Conservation (phyloP, 2,113 vertebrate species). For the Spea multiplicata region DNA sequence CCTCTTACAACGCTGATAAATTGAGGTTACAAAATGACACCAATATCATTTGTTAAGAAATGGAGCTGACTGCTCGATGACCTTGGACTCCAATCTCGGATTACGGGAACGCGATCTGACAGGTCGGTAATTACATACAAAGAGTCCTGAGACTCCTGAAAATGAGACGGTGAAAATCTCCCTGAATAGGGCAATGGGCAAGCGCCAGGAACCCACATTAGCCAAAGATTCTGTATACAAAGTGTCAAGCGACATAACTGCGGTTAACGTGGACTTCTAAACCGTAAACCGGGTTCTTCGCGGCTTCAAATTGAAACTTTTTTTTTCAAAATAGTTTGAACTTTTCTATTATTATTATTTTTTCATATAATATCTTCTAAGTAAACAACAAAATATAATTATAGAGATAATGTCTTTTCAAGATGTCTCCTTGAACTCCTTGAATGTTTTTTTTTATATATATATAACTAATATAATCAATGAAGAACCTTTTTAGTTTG, state of each 20-base stretch:
- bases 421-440: no score
- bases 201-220: neutral
- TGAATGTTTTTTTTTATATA: no score
- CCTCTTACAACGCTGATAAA: slow-evolving; percentile 43
- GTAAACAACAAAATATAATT: no score
- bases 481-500: no score
- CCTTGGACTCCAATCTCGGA: slow-evolving; percentile 47
- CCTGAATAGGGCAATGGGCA: slow-evolving; percentile 3
- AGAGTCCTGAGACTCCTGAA: slow-evolving; percentile 16
- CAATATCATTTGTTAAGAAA: slow-evolving; percentile 32
- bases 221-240: neutral
- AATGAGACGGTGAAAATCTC: slow-evolving; percentile 6
- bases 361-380: no score
- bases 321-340: no score
- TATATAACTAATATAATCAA: no score
- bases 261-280: no score
- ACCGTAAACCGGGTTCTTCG: no score
- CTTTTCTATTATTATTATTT: no score
- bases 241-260: neutral
- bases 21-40: slow-evolving; percentile 39
- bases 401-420: no score
- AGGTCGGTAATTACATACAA: slow-evolving; percentile 40
- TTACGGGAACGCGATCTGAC: slow-evolving; percentile 25
- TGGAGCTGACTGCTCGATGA: slow-evolving; percentile 16
- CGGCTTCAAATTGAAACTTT: no score